Conservation (phyloP, 2,888 invertebrate genomes). For the Crepidodera aurea region DNA sequence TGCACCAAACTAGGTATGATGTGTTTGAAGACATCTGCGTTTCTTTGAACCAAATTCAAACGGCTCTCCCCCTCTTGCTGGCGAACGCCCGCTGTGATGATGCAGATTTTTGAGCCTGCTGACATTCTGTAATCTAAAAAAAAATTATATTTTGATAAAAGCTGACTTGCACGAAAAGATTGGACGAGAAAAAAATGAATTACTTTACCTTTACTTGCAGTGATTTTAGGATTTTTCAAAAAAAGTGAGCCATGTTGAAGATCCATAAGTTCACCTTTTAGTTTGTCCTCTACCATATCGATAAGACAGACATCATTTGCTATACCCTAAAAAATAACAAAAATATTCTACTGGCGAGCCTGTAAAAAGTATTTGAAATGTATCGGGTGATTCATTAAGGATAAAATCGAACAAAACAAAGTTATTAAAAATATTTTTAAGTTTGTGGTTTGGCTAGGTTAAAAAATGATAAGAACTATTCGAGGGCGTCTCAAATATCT, state of each 20-base stretch:
- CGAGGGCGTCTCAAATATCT: no score
- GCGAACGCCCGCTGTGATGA: conserved; percentile 92
- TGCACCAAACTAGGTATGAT: conserved; percentile 84
- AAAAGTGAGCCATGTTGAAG: conserved; percentile 89
- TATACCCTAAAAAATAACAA: conserved; percentile 70
- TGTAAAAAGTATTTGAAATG: no score
- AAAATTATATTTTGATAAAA: no score
- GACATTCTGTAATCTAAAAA: conserved; percentile 75
- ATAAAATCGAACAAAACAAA: no score
- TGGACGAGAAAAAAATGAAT: no score
- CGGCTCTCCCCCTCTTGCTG: conserved; percentile 90
- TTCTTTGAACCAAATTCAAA: conserved; percentile 87
- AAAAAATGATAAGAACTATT: no score
- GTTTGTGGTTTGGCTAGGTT: no score
- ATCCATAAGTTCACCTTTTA: conserved; percentile 91
- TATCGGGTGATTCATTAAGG: no score
- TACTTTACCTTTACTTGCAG: conserved; percentile 71
- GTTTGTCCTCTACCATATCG: conserved; percentile 82
- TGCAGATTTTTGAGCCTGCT: conserved; percentile 82
- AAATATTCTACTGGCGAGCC: no score
- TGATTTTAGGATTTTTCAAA: conserved; percentile 80
- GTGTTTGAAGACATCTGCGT: conserved; percentile 86
- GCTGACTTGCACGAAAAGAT: no score
- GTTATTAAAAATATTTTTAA: no score
- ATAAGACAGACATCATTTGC: conserved; percentile 83